A percentile compares a stretch with the other conserved stretches of the same genome.
These are phyloP conservation scores for Drosophila asahinai DNA, from an alignment of 1,140 invertebrate genomes.

Conservation along the genomic window DNA sequence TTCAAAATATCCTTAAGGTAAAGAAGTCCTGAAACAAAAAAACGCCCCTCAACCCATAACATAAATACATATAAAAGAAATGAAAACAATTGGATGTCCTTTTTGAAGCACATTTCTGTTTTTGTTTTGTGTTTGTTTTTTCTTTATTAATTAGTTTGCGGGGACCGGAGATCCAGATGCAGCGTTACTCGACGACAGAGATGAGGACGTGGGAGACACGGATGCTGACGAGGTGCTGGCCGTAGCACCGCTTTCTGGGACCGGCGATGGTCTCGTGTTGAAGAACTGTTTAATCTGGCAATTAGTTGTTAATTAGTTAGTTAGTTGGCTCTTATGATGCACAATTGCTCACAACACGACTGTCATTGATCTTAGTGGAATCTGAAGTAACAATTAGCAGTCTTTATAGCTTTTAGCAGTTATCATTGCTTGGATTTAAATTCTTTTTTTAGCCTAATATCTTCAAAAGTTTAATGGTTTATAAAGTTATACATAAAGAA, in stretches of 20 bases:
- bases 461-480: too few species aligned
- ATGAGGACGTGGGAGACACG: conserved; percentile 79
- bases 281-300: conserved; percentile 81
- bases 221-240: conserved; percentile 75
- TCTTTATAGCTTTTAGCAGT: too few species aligned
- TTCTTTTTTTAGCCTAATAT: too few species aligned
- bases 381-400: too few species aligned
- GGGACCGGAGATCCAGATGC: conserved; percentile 80
- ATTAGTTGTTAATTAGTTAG: neutral
- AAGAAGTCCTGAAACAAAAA: neutral
- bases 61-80: neutral
- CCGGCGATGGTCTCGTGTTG: conserved; percentile 68
- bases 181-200: conserved; percentile 80
- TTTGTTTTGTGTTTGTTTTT: conserved; percentile 58
- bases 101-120: conserved; percentile 70
- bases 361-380: neutral
- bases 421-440: too few species aligned
- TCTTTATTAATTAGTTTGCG: conserved; percentile 72
- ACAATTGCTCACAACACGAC: neutral
- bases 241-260: conserved; percentile 63
- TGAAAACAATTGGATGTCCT: conserved; percentile 43
- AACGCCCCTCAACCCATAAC: neutral
- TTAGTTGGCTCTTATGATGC: too few species aligned
- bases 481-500: too few species aligned
- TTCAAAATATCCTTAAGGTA: neutral